Conservation (phyloP, 2,888 invertebrate genomes). For the Cheilosia urbana region DNA sequence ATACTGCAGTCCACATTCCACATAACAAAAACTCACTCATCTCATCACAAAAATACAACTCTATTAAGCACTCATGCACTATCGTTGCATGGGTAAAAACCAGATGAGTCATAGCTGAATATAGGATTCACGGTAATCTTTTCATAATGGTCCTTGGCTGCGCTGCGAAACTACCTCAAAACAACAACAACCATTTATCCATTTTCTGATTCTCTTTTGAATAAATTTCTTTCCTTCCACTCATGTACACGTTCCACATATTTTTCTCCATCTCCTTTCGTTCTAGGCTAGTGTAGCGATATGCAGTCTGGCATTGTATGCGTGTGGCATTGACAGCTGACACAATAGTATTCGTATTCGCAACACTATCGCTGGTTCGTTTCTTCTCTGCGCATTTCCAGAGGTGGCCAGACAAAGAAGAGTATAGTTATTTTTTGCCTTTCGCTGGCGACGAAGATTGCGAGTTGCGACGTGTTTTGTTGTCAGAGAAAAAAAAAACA, state of each 20-base stretch:
- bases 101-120: slow-evolving; percentile 71
- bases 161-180: not conserved
- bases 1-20: not conserved
- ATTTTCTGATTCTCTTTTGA: slow-evolving; percentile 8
- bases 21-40: slow-evolving; percentile 7
- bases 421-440: slow-evolving; percentile 69
- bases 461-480: slow-evolving; percentile 75
- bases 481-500: slow-evolving; percentile 61
- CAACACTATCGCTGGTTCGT: slow-evolving; percentile 56
- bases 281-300: slow-evolving; percentile 2
- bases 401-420: slow-evolving; percentile 63
- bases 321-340: slow-evolving; percentile 68
- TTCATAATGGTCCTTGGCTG: too few relatives aligned
- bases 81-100: slow-evolving; percentile 55
- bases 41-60: slow-evolving; percentile 46
- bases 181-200: not conserved
- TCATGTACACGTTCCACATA: slow-evolving; percentile 37
- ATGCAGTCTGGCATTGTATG: slow-evolving; percentile 22
- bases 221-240: not conserved
- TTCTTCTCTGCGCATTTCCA: slow-evolving; percentile 59
- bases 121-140: slow-evolving; percentile 43
- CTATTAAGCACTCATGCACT: slow-evolving; percentile 48
- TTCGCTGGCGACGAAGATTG: slow-evolving; percentile 66
- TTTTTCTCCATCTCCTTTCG: slow-evolving; percentile 30
- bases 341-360: slow-evolving; percentile 18